These are phyloP conservation scores for Tor tambroides DNA, from an alignment of 2,113 vertebrate genomes.

Conservation along the genomic window DNA sequence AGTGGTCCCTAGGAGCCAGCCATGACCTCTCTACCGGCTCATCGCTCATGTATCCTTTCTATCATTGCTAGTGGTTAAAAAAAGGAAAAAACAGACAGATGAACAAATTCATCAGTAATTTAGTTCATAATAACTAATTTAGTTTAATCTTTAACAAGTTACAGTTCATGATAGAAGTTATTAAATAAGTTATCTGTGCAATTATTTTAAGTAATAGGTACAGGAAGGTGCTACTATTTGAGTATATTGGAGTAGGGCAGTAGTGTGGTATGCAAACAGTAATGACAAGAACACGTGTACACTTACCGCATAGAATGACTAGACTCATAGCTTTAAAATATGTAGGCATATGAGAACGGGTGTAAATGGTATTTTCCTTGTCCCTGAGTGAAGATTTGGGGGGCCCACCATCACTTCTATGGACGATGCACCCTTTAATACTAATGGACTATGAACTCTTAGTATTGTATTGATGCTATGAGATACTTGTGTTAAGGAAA, in stretches of 20 bases:
- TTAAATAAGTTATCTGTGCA: not conserved
- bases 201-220: not conserved
- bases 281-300: too few relatives aligned
- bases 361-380: slow-evolving; percentile 48
- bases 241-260: too few relatives aligned
- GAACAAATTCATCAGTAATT: not conserved
- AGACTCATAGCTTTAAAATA: slow-evolving; percentile 27
- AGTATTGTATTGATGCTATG: too few relatives aligned
- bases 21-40: not conserved
- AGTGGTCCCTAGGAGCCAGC: too few relatives aligned
- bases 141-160: not conserved
- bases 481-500: too few relatives aligned
- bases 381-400: slow-evolving; percentile 43
- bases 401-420: slow-evolving; percentile 37
- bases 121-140: not conserved
- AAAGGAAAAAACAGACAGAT: not conserved
- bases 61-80: not conserved
- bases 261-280: too few relatives aligned
- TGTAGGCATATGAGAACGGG: slow-evolving; percentile 20
- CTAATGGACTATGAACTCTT: too few relatives aligned
- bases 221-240: too few relatives aligned
- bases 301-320: too few relatives aligned
- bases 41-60: not conserved
- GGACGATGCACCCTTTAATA: slow-evolving; percentile 1
- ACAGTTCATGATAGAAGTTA: not conserved